Base-by-base conservation (phyloP, 2,888 invertebrate genomes). In the Crematogaster levior region DNA sequence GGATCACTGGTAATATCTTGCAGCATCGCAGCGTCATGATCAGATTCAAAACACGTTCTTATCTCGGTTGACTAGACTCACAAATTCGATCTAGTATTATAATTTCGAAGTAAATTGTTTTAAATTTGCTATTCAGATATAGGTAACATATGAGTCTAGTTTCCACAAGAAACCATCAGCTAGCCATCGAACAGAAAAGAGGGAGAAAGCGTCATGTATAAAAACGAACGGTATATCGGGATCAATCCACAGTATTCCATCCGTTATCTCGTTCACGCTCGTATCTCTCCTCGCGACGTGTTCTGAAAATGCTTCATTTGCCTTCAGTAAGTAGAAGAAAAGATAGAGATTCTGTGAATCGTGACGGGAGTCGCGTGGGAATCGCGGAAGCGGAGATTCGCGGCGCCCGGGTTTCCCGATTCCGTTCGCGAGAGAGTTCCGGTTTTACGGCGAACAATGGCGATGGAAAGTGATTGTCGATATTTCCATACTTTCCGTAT, bases 191-290 rank as follows among this genome's bases (percentile, higher is more conserved):
- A 46, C 58, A 46, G 70, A 60, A 84, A 79, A 80, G 77, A 75
- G 88, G 88, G 91, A 89, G 92, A 92, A 92, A 93, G 93, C 88
- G 87, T 84, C 86, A 86, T 82, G 89, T 93, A 93, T 93, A 93
- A 93, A 91, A 92, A 91, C 92, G 91, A 89, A 88, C 86, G 90
- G 85, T 85, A 87, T 86, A 92, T 89, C 87, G 87, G 84, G 85
- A 77, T 84, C 81, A 66, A 89, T 85, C 85, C 88, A 85, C 89
- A 93, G 93, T 93, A 89, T 89, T 84, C 73, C 88, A 92, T 92
- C 85, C 88, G 85, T 84, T 86, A 81, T 87, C 81, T 43, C 66
- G 68, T 82, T 37, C 80, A 85, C 79, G 79, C 75, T 82, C 83
- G 51, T 48, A 79, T 84, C 74, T 30, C 56, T 43, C 48, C 37